These are phyloP conservation scores for Seriola aureovittata DNA, from an alignment of 2,113 vertebrate species.

Conservation along the genomic window DNA sequence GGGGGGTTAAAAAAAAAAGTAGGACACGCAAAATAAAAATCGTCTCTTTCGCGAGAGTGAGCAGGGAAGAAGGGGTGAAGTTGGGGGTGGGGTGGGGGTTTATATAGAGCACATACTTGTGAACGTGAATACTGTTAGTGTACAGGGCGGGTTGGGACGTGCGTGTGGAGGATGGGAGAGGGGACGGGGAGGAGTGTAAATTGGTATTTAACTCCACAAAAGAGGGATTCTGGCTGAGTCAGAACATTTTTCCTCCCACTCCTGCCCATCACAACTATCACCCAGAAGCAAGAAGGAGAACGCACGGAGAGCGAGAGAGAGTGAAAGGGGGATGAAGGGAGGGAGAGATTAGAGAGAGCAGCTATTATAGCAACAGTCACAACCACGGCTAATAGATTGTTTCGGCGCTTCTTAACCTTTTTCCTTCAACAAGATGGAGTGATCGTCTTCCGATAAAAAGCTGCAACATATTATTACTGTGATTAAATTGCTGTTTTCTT, in stretches of 20 bases:
- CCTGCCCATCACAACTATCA: constrained; percentile 71
- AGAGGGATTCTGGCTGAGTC: constrained; percentile 74
- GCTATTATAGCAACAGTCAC: constrained; percentile 27
- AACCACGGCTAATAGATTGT: constrained; percentile 53
- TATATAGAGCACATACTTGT: constrained; percentile 26
- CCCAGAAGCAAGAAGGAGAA: constrained; percentile 44
- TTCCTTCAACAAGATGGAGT: constrained; percentile 16
- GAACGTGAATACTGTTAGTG: constrained; percentile 39
- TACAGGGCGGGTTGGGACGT: constrained; percentile 11
- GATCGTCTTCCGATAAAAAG: constrained; percentile 32
- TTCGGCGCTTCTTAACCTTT: constrained; percentile 54
- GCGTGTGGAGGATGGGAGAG: constrained; percentile 12
- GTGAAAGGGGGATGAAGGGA: background rate
- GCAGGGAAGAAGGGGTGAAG: background rate
- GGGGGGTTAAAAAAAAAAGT: constrained; percentile 38
- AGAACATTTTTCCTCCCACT: constrained; percentile 69
- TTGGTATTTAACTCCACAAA: constrained; percentile 72
- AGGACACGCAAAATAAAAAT: constrained; percentile 61
- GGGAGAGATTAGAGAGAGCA: constrained; percentile 41
- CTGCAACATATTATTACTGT: constrained; percentile 7
- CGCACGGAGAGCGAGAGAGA: background rate
- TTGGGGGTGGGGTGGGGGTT: background rate
- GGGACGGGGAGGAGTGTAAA: constrained; percentile 47
- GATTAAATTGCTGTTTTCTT: constrained; percentile 38
- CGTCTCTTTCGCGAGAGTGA: constrained; percentile 22